phyloP scores from a whole-genome alignment of 23 tunicate genomes.

The Halocynthia aurantium region DNA sequence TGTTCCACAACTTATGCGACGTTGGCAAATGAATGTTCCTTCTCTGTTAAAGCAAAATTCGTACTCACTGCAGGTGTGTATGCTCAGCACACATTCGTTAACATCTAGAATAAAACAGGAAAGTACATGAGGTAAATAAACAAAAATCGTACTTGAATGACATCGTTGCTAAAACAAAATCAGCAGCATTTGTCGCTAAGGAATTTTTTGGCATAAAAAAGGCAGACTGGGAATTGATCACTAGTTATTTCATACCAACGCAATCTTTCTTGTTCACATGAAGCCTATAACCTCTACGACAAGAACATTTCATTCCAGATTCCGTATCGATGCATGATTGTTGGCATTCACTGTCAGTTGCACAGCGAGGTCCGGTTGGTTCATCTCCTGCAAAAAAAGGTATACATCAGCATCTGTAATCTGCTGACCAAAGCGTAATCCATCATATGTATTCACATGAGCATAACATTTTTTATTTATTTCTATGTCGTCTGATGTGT shows the following conservation, averaged over 20 bases:
- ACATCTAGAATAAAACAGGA: slow-evolving; percentile 33
- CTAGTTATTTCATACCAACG: slow-evolving; percentile 24
- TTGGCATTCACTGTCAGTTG: slow-evolving; percentile 50
- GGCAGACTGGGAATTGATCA: too few relatives aligned
- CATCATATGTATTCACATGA: too few relatives aligned
- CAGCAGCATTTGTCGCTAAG: too few relatives aligned
- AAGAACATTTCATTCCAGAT: slow-evolving; percentile 47
- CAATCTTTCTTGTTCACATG: slow-evolving; percentile 37
- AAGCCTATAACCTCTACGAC: slow-evolving; percentile 64
- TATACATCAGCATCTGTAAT: too few relatives aligned
- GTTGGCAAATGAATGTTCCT: slow-evolving; percentile 70
- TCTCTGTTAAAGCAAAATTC: slow-evolving; percentile 73
- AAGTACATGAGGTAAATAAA: background rate
- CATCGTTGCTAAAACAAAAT: too few relatives aligned
- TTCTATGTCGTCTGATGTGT: too few relatives aligned
- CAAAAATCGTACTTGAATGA: too few relatives aligned
- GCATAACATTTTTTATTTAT: too few relatives aligned
- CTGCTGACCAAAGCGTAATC: too few relatives aligned
- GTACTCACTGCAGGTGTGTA: slow-evolving; percentile 65
- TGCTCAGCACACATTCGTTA: slow-evolving; percentile 77
- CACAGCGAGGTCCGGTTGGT: slow-evolving; percentile 38
- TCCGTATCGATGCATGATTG: slow-evolving; percentile 50
- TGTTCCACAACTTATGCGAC: slow-evolving; percentile 87
- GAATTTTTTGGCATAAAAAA: too few relatives aligned
- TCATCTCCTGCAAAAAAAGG: background rate